Evolutionary conservation across 2,888 invertebrate genomes (phyloP).

Genomic region (Lordiphosa andalusiaca): DNA sequence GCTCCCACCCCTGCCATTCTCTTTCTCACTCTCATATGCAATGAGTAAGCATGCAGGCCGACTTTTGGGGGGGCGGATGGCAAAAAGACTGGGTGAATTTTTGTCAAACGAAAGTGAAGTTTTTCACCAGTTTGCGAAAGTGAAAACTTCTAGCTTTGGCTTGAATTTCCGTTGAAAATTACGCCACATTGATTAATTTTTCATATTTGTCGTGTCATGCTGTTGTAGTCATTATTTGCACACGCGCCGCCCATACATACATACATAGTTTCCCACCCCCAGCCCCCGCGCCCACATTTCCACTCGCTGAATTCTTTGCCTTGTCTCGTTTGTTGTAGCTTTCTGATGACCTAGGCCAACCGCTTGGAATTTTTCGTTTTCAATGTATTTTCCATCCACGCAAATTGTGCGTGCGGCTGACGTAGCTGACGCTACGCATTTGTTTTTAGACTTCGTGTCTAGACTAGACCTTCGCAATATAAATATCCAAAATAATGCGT

Average conservation of each 20-base stretch:
- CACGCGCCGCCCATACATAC: slow-evolving; percentile 30
- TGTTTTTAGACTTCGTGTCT: slow-evolving; percentile 47
- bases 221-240: slow-evolving; percentile 44
- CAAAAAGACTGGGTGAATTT: slow-evolving; percentile 30
- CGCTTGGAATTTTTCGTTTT: slow-evolving; percentile 16
- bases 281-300: neutral
- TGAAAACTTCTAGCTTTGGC: slow-evolving; percentile 30
- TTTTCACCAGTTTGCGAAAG: slow-evolving; percentile 45
- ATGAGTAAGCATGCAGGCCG: slow-evolving; percentile 23
- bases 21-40: slow-evolving; percentile 5
- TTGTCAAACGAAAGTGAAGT: slow-evolving; percentile 57
- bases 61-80: slow-evolving; percentile 29
- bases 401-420: slow-evolving; percentile 32
- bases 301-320: slow-evolving; percentile 17
- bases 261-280: slow-evolving; percentile 1
- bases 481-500: slow-evolving; percentile 5
- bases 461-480: slow-evolving; percentile 60
- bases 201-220: slow-evolving; percentile 38
- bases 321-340: slow-evolving; percentile 27
- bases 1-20: slow-evolving; percentile 8
- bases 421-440: slow-evolving; percentile 11
- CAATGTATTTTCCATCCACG: slow-evolving; percentile 16
- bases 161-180: slow-evolving; percentile 31
- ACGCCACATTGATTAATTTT: slow-evolving; percentile 28
- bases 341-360: slow-evolving; percentile 71